These are phyloP conservation scores for Dasysyrphus albostriatus DNA, from an alignment of 2,888 invertebrate genomes.

Conservation along the genomic window DNA sequence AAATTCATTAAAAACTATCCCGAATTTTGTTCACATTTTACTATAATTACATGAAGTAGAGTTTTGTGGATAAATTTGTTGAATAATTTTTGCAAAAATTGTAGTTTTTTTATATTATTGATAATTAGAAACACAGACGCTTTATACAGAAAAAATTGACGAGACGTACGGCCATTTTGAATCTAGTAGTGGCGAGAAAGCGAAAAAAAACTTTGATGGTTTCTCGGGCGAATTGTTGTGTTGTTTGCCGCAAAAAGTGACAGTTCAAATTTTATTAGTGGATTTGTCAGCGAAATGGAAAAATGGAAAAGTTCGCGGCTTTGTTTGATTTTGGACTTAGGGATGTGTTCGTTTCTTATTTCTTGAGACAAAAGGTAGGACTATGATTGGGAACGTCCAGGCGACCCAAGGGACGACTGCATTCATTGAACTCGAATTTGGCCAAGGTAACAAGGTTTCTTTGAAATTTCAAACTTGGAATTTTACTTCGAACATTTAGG, in stretches of 20 bases:
- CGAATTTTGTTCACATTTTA: constrained; percentile 63
- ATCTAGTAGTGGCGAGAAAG: constrained; percentile 51
- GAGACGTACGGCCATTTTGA: constrained; percentile 75
- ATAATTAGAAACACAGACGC: constrained; percentile 71
- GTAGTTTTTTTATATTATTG: constrained; percentile 45
- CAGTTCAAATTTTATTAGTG: constrained; percentile 29
- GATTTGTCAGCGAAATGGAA: constrained; percentile 8
- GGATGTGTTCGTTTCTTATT: neutral
- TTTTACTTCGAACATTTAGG: no score
- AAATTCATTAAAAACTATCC: constrained; percentile 30
- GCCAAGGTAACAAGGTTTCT: no score
- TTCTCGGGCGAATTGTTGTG: constrained; percentile 57
- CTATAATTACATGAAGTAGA: constrained; percentile 15
- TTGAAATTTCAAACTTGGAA: no score
- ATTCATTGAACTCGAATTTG: no score
- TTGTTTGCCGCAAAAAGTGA: constrained; percentile 68
- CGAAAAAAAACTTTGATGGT: constrained; percentile 72
- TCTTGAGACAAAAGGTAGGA: no score
- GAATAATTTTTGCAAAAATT: constrained; percentile 47
- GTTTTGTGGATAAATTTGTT: constrained; percentile 52
- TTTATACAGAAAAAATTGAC: constrained; percentile 66
- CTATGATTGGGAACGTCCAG: no score
- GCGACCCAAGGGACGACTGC: no score
- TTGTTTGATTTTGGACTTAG: constrained; percentile 10
- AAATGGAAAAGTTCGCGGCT: neutral